Conservation (phyloP, 1,140 invertebrate species). For the Probaryconus sp. region DNA sequence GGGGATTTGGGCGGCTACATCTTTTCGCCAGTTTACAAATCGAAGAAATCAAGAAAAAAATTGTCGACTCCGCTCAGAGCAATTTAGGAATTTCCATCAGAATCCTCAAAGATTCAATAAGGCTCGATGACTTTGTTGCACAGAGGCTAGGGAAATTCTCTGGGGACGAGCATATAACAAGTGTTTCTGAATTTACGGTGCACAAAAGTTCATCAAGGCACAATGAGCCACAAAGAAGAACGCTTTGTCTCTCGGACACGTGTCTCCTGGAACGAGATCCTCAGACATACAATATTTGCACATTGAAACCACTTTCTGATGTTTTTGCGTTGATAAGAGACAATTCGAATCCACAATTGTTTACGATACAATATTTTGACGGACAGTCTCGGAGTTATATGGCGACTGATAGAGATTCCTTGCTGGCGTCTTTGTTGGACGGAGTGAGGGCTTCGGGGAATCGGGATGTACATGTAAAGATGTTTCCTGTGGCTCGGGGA, state of each 20-base stretch:
- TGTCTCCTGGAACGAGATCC: constrained; percentile 98
- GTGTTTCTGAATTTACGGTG: constrained; percentile 94
- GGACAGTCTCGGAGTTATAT: constrained; percentile 92
- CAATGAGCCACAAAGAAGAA: constrained; percentile 88
- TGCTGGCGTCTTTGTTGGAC: constrained; percentile 96
- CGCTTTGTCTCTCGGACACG: constrained; percentile 96
- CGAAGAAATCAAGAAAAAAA: constrained; percentile 91
- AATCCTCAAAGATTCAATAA: constrained; percentile 89
- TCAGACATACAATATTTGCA: constrained; percentile 94
- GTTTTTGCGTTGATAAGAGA: constrained; percentile 95
- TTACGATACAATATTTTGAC: constrained; percentile 96
- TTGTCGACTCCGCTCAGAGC: constrained; percentile 87
- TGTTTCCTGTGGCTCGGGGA: constrained; percentile 88
- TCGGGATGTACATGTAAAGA: constrained; percentile 97
- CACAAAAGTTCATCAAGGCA: constrained; percentile 90
- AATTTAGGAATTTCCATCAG: constrained; percentile 91
- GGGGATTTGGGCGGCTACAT: constrained; percentile 92
- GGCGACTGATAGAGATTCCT: constrained; percentile 93
- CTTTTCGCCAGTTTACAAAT: constrained; percentile 91
- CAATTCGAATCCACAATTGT: constrained; percentile 94
- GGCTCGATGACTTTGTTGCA: constrained; percentile 89
- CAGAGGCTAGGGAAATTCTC: constrained; percentile 93
- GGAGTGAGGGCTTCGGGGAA: constrained; percentile 98
- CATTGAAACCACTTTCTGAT: constrained; percentile 91
- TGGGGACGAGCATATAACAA: constrained; percentile 92